Evolutionary conservation across 2,888 invertebrate genomes (phyloP).

Genomic region (Himalopsyche kuldschensis): DNA sequence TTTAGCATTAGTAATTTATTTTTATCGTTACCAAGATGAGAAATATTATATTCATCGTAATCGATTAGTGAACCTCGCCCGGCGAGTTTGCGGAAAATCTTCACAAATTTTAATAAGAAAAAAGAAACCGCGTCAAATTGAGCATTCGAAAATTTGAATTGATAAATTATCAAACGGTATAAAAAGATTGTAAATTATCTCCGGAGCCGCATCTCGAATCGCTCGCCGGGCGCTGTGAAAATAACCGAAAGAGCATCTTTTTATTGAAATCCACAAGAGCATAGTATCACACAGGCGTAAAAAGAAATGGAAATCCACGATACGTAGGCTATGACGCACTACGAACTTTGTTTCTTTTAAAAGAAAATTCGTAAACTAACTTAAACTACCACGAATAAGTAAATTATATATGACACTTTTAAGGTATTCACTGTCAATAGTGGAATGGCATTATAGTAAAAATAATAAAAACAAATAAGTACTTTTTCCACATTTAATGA

Average conservation of each 20-base stretch:
- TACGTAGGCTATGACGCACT: no score
- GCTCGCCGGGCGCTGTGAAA: slow-evolving; percentile 19
- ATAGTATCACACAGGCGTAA: neutral
- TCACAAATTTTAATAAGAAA: neutral
- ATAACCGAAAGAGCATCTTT: slow-evolving; percentile 33
- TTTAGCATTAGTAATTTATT: no score
- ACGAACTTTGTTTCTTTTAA: no score
- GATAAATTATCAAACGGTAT: slow-evolving; percentile 28
- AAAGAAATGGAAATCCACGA: no score
- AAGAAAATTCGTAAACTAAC: no score
- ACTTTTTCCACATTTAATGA: no score
- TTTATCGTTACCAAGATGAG: no score
- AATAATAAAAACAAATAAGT: no score
- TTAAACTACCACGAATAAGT: no score
- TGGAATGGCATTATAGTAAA: no score
- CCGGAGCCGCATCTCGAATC: slow-evolving; percentile 12
- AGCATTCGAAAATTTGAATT: neutral
- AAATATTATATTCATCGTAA: neutral
- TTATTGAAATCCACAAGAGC: slow-evolving; percentile 38
- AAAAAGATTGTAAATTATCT: slow-evolving; percentile 25
- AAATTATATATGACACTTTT: no score
- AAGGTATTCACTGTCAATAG: no score
- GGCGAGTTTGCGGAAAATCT: neutral
- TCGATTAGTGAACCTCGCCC: neutral
- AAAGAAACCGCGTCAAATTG: neutral